Conservation (phyloP, 1,140 invertebrate species). For the Phenacoccus solenopsis region DNA sequence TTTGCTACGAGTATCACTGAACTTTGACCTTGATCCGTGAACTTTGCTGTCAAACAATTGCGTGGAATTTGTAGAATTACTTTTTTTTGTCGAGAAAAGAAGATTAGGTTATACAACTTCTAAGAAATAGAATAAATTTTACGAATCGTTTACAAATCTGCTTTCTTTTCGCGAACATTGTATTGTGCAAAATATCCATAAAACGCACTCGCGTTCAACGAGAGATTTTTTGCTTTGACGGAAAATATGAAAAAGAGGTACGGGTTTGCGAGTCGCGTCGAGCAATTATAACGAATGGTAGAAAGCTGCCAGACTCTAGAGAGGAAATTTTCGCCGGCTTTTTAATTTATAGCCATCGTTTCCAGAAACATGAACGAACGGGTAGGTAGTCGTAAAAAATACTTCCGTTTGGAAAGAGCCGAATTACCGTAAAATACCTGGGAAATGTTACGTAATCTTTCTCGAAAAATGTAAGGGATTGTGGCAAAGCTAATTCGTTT, state of each 20-base stretch:
- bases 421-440: not conserved
- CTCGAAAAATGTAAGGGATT: not conserved
- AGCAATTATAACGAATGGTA: not conserved
- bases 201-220: not conserved
- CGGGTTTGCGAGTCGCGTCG: not conserved
- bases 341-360: not conserved
- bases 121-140: too few relatives aligned
- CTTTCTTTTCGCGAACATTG: not conserved
- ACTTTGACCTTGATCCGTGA: too few relatives aligned
- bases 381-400: not conserved
- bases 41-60: too few relatives aligned
- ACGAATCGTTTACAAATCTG: too few relatives aligned
- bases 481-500: too few relatives aligned
- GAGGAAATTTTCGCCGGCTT: not conserved
- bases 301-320: not conserved
- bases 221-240: not conserved
- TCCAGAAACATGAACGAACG: not conserved
- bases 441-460: not conserved
- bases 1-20: too few relatives aligned
- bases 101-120: too few relatives aligned
- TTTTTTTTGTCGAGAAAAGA: too few relatives aligned
- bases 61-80: too few relatives aligned
- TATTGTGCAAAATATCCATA: not conserved
- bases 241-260: not conserved
- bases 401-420: not conserved